phyloP scores from a whole-genome alignment of 2,888 invertebrate genomes.

The Eledona agricola region DNA sequence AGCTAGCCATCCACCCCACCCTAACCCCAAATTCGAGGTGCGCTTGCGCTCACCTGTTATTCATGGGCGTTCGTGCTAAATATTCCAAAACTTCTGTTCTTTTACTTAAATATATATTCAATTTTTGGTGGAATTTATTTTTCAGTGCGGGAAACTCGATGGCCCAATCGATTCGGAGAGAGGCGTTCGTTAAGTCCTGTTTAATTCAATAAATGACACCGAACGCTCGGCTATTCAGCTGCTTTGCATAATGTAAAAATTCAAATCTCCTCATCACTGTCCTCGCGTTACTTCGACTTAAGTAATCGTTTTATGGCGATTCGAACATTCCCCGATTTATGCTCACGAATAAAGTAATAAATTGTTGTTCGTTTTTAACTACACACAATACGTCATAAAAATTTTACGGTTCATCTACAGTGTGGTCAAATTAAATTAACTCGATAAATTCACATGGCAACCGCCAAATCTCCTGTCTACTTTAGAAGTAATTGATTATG shows the following conservation, averaged over 20 bases:
- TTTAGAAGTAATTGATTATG: too few species aligned
- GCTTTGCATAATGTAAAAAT: constrained; percentile 12
- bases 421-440: too few species aligned
- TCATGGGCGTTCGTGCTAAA: constrained; percentile 34
- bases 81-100: constrained; percentile 25
- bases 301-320: too few species aligned
- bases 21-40: constrained; percentile 11
- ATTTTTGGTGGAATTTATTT: background rate
- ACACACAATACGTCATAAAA: too few species aligned
- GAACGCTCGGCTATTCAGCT: constrained; percentile 2
- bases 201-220: constrained; percentile 4
- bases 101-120: constrained; percentile 2
- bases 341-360: too few species aligned
- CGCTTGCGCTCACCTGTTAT: constrained; percentile 39
- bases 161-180: background rate
- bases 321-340: too few species aligned
- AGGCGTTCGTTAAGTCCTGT: constrained; percentile 1
- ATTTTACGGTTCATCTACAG: too few species aligned
- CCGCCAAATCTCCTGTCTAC: too few species aligned
- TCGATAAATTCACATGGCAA: too few species aligned
- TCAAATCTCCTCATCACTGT: constrained; percentile 1
- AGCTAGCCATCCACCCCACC: constrained; percentile 38
- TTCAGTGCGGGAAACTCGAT: background rate
- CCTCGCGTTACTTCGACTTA: background rate
- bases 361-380: too few species aligned